Evolutionary conservation across 2,797 vertebrate species (phyloP).

Genomic region (Tolypeutes matacus): DNA sequence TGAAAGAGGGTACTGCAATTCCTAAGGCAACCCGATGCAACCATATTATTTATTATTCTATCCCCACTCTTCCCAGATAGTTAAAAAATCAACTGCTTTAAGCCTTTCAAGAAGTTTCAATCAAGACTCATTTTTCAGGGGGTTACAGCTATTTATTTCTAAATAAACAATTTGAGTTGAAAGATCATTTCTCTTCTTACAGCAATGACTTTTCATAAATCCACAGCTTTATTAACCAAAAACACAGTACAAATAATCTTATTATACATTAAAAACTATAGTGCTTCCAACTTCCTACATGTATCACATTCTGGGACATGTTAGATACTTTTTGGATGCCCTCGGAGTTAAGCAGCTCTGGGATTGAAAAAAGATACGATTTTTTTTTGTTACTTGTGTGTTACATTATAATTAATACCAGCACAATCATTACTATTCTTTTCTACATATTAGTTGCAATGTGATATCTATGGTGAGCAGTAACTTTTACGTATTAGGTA

Average conservation of each 20-base stretch:
- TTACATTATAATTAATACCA: not conserved
- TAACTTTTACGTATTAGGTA: not conserved
- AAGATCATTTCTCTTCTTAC: constrained; percentile 15
- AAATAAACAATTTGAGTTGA: not conserved
- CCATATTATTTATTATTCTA: not conserved
- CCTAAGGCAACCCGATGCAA: not conserved
- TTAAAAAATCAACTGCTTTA: constrained; percentile 33
- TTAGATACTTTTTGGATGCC: not conserved
- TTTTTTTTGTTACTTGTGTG: not conserved
- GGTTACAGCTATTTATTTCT: not conserved
- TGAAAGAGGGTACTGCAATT: not conserved
- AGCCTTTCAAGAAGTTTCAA: not conserved
- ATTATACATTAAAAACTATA: not conserved
- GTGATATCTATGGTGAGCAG: not conserved
- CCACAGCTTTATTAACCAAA: constrained; percentile 76
- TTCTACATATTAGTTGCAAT: not conserved
- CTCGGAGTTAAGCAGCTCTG: not conserved
- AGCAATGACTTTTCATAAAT: constrained; percentile 69
- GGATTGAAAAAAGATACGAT: not conserved
- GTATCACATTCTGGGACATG: not conserved
- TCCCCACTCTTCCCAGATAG: not conserved
- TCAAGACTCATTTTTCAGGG: constrained; percentile 7
- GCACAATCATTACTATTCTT: not conserved
- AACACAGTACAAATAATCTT: constrained; percentile 54
- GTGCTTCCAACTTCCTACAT: not conserved